Evolutionary conservation across 2,888 invertebrate genomes (phyloP), one percentile per base, ranked within the genome.

Genomic region (Hecatera dysodea): DNA sequence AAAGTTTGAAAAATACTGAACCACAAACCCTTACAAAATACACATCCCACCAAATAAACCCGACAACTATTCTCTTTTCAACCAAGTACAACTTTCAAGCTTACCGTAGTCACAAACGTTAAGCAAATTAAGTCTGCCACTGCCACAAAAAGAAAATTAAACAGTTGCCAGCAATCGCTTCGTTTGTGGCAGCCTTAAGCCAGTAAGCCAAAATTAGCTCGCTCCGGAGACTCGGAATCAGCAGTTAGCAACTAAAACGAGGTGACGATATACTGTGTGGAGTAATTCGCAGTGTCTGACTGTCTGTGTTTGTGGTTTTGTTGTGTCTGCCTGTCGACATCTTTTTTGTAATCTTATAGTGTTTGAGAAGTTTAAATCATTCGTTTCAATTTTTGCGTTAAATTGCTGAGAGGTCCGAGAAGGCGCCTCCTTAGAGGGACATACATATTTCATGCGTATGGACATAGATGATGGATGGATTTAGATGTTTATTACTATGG

Each of bases 111-210:
- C 52, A 60, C 46, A 68, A 78, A 53, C 52, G 50, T n/a, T 65
- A 69, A 78, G 22, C 50, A 39, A 69, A 74, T 69, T 65, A 79
- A 53, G 44, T 61, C 56, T 62, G 64, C 7, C 12, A 7, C 22
- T 56, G 17, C 33, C 22, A 52, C n/a, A 77, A 74, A 78, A 78
- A 52, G 29, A 52, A 65, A 79, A 61, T 61, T 8, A 69, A 61
- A 22, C 15, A 62, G 62, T 57, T 61, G 50, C 39, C 24, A 8
- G 33, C 39, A 24, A 46, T 69, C 33, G 62, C 24, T 15, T 65
- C 55, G 72, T 67, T n/a, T 72, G 65, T 11, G 55, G 59, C 11
- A 15, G 46, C 44, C 29, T 69, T 64, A 80, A 72, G 60, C 68
- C 60, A 36, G 36, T 56, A 56, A 56, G 56, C 56, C 36, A 42